Base-by-base conservation (phyloP, 2,113 vertebrate genomes). In the Carettochelys insculpta region DNA sequence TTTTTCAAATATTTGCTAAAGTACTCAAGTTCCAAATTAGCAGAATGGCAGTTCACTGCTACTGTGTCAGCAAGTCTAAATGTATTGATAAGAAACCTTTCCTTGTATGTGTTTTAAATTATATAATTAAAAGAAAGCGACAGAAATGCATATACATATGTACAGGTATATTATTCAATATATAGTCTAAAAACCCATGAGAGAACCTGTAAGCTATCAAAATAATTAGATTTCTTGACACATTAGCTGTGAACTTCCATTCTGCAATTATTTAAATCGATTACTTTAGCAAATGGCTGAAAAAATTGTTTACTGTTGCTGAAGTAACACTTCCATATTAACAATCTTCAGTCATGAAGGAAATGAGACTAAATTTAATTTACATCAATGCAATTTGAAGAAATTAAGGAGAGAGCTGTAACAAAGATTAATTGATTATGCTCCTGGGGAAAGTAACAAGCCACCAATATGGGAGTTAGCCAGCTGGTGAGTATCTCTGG, bases 311-410 rank as follows among this genome's bases (percentile, higher is more conserved):
- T 95, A 89, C 25, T 20, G 68, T 76, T 94, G 76, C 81, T 77
- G 79, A 48, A 77, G 87, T 93, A 90, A 86, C 31, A 87, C 80
- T 95, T 92, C 90, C 81, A 80, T 31, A 91, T 89, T 56, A 92
- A 73, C 85, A 71, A 50, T 95, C 83, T 92, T 76, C 93, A 90
- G 90, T 93, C 90, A 81, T 89, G 90, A 89, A 92, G 71, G 88
- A 95, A 94, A 90, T 89, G 81, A 93, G 71, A 88, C 8, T 68
- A 38, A 80, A 92, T 95, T 90, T 94, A 87, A 92, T 96, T 82
- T 80, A 85, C 86, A 95, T 93, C 83, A 20, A 87, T n/a, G 48
- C 82, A 92, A 34, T 24, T 80, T 86, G 48, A 76, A 87, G 88
- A 85, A 91, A 78, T 83, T 80, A 77, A 58, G 79, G 14, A 82